Percentiles rank a stretch among this genome's conserved stretches.
Evolutionary conservation across 2,888 invertebrate species (phyloP).

Genomic region (Agonopterix subpropinquella): DNA sequence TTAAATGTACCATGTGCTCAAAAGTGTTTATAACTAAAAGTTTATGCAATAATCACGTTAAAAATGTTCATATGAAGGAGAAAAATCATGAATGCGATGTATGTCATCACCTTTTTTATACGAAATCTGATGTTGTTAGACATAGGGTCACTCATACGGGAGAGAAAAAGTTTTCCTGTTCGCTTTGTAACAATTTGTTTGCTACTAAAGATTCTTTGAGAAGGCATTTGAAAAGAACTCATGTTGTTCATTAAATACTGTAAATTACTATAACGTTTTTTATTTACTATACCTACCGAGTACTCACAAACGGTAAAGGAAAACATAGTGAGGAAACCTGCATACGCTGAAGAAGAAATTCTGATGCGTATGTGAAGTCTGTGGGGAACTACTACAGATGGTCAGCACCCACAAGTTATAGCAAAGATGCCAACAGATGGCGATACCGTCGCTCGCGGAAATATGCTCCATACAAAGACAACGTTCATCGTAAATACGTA

Average conservation of each 20-base stretch:
- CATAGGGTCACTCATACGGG: conserved; percentile 55
- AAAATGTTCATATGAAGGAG: conserved; percentile 56
- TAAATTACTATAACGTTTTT: too few relatives aligned
- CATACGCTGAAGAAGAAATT: too few relatives aligned
- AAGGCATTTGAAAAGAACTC: conserved; percentile 49
- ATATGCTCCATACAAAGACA: too few relatives aligned
- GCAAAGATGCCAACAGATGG: too few relatives aligned
- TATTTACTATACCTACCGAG: too few relatives aligned
- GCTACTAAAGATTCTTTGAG: conserved; percentile 55
- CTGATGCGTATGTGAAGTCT: too few relatives aligned
- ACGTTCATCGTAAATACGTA: too few relatives aligned
- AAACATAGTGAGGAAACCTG: too few relatives aligned
- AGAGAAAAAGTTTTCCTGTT: conserved; percentile 46
- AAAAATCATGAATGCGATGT: conserved; percentile 51
- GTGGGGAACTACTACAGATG: too few relatives aligned
- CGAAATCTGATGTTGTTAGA: conserved; percentile 45
- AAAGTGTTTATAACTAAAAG: conserved; percentile 54
- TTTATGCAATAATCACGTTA: conserved; percentile 53
- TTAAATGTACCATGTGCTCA: conserved; percentile 40
- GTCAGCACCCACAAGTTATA: too few relatives aligned
- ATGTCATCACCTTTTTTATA: conserved; percentile 53
- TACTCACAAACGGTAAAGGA: too few relatives aligned
- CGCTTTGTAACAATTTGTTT: conserved; percentile 41
- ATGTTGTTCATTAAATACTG: conserved; percentile 16
- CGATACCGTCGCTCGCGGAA: too few relatives aligned